Base-by-base conservation (phyloP, 2,888 invertebrate species). In the Gibbula magus region DNA sequence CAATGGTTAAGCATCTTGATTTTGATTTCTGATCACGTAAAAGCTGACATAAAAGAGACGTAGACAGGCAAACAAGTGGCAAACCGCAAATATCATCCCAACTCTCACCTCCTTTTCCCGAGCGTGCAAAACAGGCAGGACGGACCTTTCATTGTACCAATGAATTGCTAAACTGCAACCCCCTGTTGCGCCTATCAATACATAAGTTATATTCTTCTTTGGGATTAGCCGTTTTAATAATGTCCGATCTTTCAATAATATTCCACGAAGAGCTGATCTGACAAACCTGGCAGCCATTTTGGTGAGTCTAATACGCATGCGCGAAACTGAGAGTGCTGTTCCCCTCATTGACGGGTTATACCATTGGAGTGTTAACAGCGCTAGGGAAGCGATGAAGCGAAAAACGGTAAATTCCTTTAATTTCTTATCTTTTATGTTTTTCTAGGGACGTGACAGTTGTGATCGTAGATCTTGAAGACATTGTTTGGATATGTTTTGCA, bases 351-450 rank as follows among this genome's bases (percentile, higher is more conserved):
- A 35, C 29, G 29, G 35, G 35, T 56, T 70, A 35, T 35, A 39
- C 39, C 35, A 35, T 70, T 35, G 70, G 70, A 70, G n/a, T 35
- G 70, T 70, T 35, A 70, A 70, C 70, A 70, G 35, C 35, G 70
- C 25, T 39, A 70, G 70, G 4, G 20, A 70, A 45, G 45, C 70
- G 70, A 70, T 70, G 70, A 70, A 54, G 35, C 10, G 35, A 35
- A 22, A 29, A 35, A 78, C 61, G 80, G 80, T 80, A 80, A 80
- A 29, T 78, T n/a, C 56, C 53, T 78, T 80, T 80, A 51, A 66
- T 75, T 22, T 66, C 73, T n/a, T 78, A 73, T 80, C 61, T 67
- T 77, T 20, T 29, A 54, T 7, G 20, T 73, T 54, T 53, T 45
- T 77, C 8, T 13, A 52, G 29, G 20, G 16, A 70, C 18, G 32